A percentile compares a stretch with the other conserved stretches of the same genome.
Conservation (phyloP, 2,888 invertebrate genomes). For the Altica lythri region DNA sequence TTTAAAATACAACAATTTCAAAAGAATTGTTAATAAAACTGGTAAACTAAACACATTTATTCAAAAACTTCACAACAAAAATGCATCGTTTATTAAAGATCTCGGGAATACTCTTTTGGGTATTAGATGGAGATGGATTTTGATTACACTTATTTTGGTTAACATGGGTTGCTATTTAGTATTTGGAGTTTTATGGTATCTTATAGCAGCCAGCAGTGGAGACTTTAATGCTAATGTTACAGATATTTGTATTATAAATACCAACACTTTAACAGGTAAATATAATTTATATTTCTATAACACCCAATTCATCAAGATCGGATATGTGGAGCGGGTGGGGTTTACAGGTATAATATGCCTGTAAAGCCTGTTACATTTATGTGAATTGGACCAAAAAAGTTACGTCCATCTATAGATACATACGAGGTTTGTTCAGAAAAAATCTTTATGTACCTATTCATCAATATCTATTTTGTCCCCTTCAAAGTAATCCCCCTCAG, state of each 20-base stretch:
- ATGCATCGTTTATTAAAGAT: conserved; percentile 56
- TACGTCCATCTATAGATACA: no score
- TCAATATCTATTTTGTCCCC: no score
- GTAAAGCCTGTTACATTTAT: no score
- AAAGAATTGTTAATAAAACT: conserved; percentile 44
- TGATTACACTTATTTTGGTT: conserved; percentile 55
- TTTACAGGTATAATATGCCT: no score
- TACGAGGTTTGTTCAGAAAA: no score
- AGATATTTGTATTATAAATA: conserved; percentile 45
- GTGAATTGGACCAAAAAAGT: no score
- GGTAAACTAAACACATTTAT: conserved; percentile 44
- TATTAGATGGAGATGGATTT: conserved; percentile 74
- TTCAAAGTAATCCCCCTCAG: no score
- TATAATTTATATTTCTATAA: no score
- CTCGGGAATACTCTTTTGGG: conserved; percentile 70
- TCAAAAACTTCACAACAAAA: conserved; percentile 44
- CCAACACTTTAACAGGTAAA: conserved; percentile 44
- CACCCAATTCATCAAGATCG: background rate
- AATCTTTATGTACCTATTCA: no score
- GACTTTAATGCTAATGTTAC: conserved; percentile 41
- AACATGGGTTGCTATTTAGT: conserved; percentile 44
- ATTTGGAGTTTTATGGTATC: conserved; percentile 45
- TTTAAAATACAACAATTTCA: conserved; percentile 33
- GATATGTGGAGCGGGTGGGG: background rate
- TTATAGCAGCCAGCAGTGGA: conserved; percentile 43